A percentile compares a stretch with the other conserved stretches of the same genome.
Conservation (phyloP, 2,797 vertebrate species). For the Pogoniulus pusillus region DNA sequence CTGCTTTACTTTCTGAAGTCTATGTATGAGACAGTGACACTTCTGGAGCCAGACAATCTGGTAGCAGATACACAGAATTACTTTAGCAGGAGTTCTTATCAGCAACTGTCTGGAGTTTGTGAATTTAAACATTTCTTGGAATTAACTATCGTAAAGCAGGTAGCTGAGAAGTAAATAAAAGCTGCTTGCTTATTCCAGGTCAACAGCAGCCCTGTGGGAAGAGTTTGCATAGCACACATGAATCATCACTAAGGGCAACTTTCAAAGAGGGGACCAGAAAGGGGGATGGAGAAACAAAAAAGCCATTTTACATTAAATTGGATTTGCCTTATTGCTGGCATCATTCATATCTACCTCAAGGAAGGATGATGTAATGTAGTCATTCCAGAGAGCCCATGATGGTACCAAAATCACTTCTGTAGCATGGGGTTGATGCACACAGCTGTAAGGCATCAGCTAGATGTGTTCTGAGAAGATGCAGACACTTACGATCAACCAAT, state of each 20-base stretch:
- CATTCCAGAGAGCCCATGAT: fast-evolving
- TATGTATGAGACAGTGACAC: background rate
- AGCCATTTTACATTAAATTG: background rate
- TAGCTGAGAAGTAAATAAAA: background rate
- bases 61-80: background rate
- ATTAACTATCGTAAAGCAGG: constrained; percentile 1
- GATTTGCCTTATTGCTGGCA: background rate
- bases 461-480: background rate
- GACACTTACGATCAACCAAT: background rate
- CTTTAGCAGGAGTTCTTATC: constrained; percentile 18
- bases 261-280: background rate
- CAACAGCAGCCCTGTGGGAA: background rate
- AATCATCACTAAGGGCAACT: background rate
- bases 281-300: background rate
- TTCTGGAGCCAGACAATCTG: constrained; percentile 1
- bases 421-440: fast-evolving
- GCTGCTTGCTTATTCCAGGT: background rate
- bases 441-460: background rate
- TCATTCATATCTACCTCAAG: background rate
- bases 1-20: background rate
- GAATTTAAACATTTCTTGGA: background rate
- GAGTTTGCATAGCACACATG: background rate
- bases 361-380: background rate
- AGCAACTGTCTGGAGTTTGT: background rate
- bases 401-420: background rate